Base-by-base conservation (phyloP, 2,888 invertebrate genomes). In the Tenthredo scrophulariae region DNA sequence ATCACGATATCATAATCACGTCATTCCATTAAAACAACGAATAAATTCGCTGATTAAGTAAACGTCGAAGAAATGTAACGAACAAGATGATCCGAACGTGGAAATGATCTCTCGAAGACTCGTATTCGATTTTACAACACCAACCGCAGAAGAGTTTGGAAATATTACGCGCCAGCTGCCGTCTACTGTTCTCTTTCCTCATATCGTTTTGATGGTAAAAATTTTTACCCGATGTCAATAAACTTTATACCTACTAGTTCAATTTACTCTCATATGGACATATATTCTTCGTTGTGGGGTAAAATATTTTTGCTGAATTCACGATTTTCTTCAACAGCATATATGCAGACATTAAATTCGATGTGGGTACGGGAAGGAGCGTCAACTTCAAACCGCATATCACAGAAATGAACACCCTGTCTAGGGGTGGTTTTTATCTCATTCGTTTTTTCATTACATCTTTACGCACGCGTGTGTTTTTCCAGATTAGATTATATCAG, bases 71-170 rank as follows among this genome's bases (percentile, higher is more conserved):
- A 46, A 46, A 46, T 46, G 15, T 15, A 46, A 4, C 2, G 46
- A 46, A 46, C 3, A 13, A 46, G 13, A 58, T 58, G 22, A 58
- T 9, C n/a, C 5, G n/a, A 58, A 7, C 22, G n/a, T 4, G 7
- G n/a, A 58, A 22, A 58, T 9, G 58, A 58, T 58, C 58, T 22
- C 6, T 22, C n/a, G n/a, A 2, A 58, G 13, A 37, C 67, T 15
- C 33, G n/a, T n/a, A 6, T 67, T 67, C 33, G 33, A 67, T 67
- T 67, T 67, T 67, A 29, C 18, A 67, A 18, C 67, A 67, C 29
- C 18, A 33, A 67, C 67, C 67, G 67, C 67, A 37, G 67, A 67
- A 67, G 37, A 67, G 15, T 67, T 67, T 67, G 67, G 37, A 67
- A 67, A 67, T 67, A 67, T 67, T 67, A 67, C 26, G 18, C 13